These are phyloP conservation scores for Adrianichthys oophorus DNA, from an alignment of 2,797 vertebrate genomes.

Conservation along the genomic window DNA sequence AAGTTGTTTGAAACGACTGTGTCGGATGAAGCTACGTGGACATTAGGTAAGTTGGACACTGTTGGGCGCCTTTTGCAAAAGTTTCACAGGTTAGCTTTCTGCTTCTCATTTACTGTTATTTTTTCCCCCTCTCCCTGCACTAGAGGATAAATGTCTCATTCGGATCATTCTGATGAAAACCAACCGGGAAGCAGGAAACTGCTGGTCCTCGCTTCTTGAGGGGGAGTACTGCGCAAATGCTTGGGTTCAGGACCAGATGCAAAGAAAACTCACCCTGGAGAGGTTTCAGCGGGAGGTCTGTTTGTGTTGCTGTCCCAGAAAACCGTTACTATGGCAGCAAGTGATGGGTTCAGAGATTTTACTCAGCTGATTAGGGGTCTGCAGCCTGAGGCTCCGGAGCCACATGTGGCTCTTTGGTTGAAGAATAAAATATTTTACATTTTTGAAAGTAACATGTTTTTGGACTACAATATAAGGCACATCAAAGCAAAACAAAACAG, in stretches of 20 bases:
- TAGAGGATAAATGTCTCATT: slow-evolving; percentile 95
- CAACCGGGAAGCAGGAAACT: slow-evolving; percentile 93
- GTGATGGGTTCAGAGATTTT: too few relatives aligned
- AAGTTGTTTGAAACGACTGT: slow-evolving; percentile 89
- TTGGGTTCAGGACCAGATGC: slow-evolving; percentile 98
- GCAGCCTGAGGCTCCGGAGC: too few relatives aligned
- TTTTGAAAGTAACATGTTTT: too few relatives aligned
- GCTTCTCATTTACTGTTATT: too few relatives aligned
- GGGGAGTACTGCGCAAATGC: slow-evolving; percentile 91
- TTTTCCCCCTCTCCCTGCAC: background rate
- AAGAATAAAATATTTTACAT: too few relatives aligned
- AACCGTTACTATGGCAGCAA: background rate
- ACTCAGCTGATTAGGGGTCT: too few relatives aligned
- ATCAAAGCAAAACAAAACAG: too few relatives aligned
- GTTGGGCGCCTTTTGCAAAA: background rate
- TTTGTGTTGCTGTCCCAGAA: slow-evolving; percentile 13
- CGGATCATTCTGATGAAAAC: slow-evolving; percentile 92
- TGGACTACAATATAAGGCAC: too few relatives aligned
- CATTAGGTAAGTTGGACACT: slow-evolving; percentile 80
- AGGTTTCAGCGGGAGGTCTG: slow-evolving; percentile 95
- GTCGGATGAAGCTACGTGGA: slow-evolving; percentile 94
- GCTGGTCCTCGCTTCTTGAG: slow-evolving; percentile 94
- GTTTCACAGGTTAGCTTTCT: background rate
- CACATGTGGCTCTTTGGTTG: too few relatives aligned
- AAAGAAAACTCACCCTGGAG: slow-evolving; percentile 94